Evolutionary conservation across 1,140 invertebrate species (phyloP).

Genomic region (Pogonognathellus flavescens): DNA sequence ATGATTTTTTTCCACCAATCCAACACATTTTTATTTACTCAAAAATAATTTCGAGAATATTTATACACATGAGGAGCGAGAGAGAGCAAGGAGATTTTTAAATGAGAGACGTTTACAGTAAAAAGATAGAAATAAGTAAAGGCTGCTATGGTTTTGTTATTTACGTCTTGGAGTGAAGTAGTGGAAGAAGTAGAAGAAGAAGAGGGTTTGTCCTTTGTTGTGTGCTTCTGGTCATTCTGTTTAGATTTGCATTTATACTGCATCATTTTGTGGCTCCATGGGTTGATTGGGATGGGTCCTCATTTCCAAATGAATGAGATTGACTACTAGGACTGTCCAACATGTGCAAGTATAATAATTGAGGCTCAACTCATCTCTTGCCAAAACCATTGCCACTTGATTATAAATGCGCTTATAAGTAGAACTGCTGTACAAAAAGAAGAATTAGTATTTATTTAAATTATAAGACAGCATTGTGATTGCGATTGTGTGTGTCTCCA

Average conservation of each 20-base stretch:
- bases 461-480: not conserved
- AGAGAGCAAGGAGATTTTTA: too few species aligned
- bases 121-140: too few species aligned
- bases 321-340: not conserved
- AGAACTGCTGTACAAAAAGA: not conserved
- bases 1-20: not conserved
- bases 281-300: conserved; percentile 5
- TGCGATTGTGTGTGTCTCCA: not conserved
- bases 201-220: not conserved
- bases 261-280: conserved; percentile 3
- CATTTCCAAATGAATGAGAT: conserved; percentile 2
- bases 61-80: too few species aligned
- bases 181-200: too few species aligned
- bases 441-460: too few species aligned
- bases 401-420: conserved; percentile 10
- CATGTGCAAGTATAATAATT: not conserved
- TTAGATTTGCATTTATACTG: not conserved
- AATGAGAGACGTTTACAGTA: too few species aligned
- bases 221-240: conserved; percentile 21
- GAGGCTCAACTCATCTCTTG: conserved; percentile 39
- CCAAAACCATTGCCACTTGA: conserved; percentile 36
- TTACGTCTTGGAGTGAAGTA: too few species aligned
- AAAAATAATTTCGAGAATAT: too few species aligned
- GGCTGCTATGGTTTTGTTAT: too few species aligned
- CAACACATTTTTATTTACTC: not conserved